Evolutionary conservation across 2,888 invertebrate species (phyloP).

Genomic region (Stegana nigrithorax): DNA sequence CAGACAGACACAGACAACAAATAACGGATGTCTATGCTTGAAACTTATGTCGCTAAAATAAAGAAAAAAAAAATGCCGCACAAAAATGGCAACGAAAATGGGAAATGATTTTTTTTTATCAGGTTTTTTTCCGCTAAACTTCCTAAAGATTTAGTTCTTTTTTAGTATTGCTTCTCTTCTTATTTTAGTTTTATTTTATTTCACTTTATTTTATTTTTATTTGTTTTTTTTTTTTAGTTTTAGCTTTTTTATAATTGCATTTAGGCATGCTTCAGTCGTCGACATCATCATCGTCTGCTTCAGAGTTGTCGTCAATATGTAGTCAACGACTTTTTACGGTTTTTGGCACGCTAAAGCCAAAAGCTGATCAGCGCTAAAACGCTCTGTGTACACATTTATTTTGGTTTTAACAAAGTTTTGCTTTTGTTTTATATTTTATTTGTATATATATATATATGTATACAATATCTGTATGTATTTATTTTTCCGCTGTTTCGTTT

Average conservation of each 20-base stretch:
- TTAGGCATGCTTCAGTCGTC: conserved; percentile 7
- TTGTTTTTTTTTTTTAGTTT: not conserved
- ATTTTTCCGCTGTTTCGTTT: not conserved
- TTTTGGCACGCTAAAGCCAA: conserved; percentile 1
- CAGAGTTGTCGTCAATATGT: no score
- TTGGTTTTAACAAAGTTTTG: not conserved
- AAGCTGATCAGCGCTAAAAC: not conserved
- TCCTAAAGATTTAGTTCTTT: not conserved
- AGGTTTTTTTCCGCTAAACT: no score
- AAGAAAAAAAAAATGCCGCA: not conserved
- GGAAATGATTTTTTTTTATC: not conserved
- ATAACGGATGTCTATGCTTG: not conserved
- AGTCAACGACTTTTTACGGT: not conserved
- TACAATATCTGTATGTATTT: not conserved
- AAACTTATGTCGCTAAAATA: not conserved
- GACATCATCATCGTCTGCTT: not conserved
- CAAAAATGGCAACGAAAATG: not conserved
- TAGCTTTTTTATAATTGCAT: no score
- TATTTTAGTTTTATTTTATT: not conserved
- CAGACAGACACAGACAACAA: not conserved
- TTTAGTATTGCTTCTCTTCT: not conserved
- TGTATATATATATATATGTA: not conserved
- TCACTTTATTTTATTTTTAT: not conserved
- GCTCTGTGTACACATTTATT: not conserved
- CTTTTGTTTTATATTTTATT: not conserved